These are phyloP conservation scores for Merluccius polli DNA, from an alignment of 2,797 vertebrate species.

Conservation along the genomic window DNA sequence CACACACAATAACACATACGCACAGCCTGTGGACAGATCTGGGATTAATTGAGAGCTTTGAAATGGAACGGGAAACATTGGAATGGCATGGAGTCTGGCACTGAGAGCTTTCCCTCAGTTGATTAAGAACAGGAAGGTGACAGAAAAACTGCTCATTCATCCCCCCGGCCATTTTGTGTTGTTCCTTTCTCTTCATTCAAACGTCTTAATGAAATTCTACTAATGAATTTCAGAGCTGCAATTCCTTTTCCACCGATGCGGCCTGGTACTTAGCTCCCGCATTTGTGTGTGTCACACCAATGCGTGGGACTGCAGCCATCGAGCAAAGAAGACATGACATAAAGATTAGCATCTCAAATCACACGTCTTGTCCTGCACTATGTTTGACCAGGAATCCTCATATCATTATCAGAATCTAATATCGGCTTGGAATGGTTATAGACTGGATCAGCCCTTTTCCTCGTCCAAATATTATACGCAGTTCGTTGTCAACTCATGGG, in stretches of 20 bases:
- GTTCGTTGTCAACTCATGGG: neutral
- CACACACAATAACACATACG: slow-evolving; percentile 14
- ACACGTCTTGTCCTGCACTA: neutral
- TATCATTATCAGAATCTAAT: neutral
- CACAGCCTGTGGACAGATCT: slow-evolving; percentile 38
- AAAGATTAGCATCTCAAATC: neutral
- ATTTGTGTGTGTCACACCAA: neutral
- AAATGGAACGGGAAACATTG: slow-evolving; percentile 47
- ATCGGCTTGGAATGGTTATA: neutral
- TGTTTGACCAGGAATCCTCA: neutral
- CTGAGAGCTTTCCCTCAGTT: slow-evolving; percentile 36
- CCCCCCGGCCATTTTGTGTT: neutral
- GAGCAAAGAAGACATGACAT: neutral
- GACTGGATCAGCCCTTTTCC: neutral
- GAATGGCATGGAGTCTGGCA: slow-evolving; percentile 54
- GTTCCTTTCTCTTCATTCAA: neutral
- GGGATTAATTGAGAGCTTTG: slow-evolving; percentile 42
- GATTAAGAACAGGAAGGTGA: slow-evolving; percentile 50
- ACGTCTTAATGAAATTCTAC: neutral
- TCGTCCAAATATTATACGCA: neutral
- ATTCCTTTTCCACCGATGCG: neutral
- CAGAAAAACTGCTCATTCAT: slow-evolving; percentile 3
- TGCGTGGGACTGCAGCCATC: neutral
- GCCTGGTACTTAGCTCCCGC: neutral
- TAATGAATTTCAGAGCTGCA: neutral